Evolutionary conservation across 2,888 invertebrate species (phyloP).

Genomic region (Ceramica pisi): DNA sequence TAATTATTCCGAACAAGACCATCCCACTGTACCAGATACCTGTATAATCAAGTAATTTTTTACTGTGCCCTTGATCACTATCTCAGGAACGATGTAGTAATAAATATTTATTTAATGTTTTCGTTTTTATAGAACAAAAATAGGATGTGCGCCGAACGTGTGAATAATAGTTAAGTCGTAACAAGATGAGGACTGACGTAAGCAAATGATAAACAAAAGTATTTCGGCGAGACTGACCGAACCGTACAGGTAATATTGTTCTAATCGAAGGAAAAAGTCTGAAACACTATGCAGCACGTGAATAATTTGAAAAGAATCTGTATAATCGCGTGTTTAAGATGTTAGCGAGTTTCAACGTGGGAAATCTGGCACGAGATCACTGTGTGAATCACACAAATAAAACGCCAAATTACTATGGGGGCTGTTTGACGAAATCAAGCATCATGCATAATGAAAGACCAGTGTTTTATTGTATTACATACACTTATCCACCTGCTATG

Average conservation of each 20-base stretch:
- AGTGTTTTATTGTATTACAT: constrained; percentile 60
- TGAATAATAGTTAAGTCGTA: constrained; percentile 58
- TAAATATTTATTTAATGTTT: constrained; percentile 67
- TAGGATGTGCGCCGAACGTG: constrained; percentile 60
- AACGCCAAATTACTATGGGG: constrained; percentile 62
- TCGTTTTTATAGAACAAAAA: constrained; percentile 65
- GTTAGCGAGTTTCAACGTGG: constrained; percentile 74
- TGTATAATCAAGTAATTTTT: constrained; percentile 44
- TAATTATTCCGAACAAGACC: constrained; percentile 36
- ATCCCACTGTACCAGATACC: constrained; percentile 37
- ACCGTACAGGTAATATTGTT: constrained; percentile 43
- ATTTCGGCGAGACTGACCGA: constrained; percentile 44
- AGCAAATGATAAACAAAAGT: constrained; percentile 62
- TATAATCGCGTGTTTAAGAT: constrained; percentile 70
- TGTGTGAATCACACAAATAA: constrained; percentile 75
- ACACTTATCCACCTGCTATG: constrained; percentile 67
- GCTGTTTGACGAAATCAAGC: constrained; percentile 57
- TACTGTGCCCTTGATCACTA: constrained; percentile 65
- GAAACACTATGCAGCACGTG: constrained; percentile 63
- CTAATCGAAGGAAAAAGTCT: constrained; percentile 58
- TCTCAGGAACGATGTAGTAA: constrained; percentile 59
- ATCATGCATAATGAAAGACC: constrained; percentile 52
- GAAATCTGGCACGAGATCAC: constrained; percentile 78
- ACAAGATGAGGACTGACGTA: constrained; percentile 61
- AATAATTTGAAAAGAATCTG: constrained; percentile 74